Evolutionary conservation across 1,140 invertebrate species (phyloP), one percentile per base, ranked within the genome.

Genomic region (Platyscapa corneri): DNA sequence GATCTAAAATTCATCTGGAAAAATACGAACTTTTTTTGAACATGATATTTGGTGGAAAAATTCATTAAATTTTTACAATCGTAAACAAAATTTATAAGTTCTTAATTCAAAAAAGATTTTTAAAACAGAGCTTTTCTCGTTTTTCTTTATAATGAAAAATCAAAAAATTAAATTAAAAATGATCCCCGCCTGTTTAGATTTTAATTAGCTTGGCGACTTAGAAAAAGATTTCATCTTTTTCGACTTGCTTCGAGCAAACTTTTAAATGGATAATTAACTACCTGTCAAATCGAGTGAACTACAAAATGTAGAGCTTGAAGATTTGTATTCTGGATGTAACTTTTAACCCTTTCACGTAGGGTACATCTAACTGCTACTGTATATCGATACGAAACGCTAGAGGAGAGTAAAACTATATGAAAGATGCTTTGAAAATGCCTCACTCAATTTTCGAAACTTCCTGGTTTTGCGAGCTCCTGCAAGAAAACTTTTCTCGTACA

Each of bases 241-340:
- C 14, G 23, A 20, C 3, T 30, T 37, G 27, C 27, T 39, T 80
- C 27, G 18, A 34, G 18, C 39, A 83, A 83, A 86, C 60, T 86
- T 86, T 78, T 82, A 86, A 86, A 78, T 78, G 74, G 80, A 83
- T 86, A 86, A 86, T 86, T 83, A 86, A 83, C 56, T 86, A 53
- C 74, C 85, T 83, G 80, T 86, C 80, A 79, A 65, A 86, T 86
- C 75, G 75, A 32, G 0, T 56, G 18, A 18, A 30, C 39, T 32
- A 53, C 14, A 27, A 77, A 53, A 39, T 27, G 39, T 30, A 49
- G 39, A 32, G 3, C 42, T 60, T 5, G 56, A 32, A n/a, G 64
- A 85, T 85, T 85, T 75, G 53, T 85, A 85, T 80, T 85, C 49
- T 37, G 27, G 56, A 30, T 3, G 39, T 27, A 60, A 83, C 30